Base-by-base conservation (phyloP, 2,888 invertebrate genomes). In the Scaptodrosophila latifasciaeformis region DNA sequence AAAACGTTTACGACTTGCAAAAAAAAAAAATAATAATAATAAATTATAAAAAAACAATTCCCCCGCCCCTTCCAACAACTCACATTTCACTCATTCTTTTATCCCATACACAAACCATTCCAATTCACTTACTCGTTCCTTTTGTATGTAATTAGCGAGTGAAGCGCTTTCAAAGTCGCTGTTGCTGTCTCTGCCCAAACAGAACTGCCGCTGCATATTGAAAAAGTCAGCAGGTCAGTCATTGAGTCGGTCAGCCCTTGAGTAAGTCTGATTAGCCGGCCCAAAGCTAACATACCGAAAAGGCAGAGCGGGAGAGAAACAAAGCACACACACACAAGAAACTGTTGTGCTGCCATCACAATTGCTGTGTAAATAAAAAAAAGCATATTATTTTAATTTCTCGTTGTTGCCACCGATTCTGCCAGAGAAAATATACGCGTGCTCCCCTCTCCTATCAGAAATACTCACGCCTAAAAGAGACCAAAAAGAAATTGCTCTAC, bases 241-340 rank as follows among this genome's bases (percentile, higher is more conserved):
- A 27, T 5, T 27, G 5, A 27, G 9, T 40, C 19, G 17, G 67
- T 63, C 69, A 79, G 75, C 78, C 46, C 65, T 46, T 67, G 77
- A 83, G 82, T 83, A 74, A 83, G 83, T 83, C 83, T 84, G 81
- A 77, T 65, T 53, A 29, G 42, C 46, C 30, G 15, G 19, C 4
- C 27, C 43, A 46, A 30, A 45, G n/a, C n/a, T n/a, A n/a, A n/a
- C n/a, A n/a, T n/a, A n/a, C n/a, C n/a, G n/a, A n/a, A n/a, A n/a
- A n/a, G 39, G 17, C 27, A 34, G 15, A 12, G 35, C 2, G 39
- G 34, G 19, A 13, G 17, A 35, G 18, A 27, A 27, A 35, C 39
- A 42, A 30, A 49, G 21, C 30, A n/a, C n/a, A n/a, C n/a, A n/a
- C n/a, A 27, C 27, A 9, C 27, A 9, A 27, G 27, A 27, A 27